Base-by-base conservation (phyloP, 2,888 invertebrate species). In the Caenorhabditis sp. region DNA sequence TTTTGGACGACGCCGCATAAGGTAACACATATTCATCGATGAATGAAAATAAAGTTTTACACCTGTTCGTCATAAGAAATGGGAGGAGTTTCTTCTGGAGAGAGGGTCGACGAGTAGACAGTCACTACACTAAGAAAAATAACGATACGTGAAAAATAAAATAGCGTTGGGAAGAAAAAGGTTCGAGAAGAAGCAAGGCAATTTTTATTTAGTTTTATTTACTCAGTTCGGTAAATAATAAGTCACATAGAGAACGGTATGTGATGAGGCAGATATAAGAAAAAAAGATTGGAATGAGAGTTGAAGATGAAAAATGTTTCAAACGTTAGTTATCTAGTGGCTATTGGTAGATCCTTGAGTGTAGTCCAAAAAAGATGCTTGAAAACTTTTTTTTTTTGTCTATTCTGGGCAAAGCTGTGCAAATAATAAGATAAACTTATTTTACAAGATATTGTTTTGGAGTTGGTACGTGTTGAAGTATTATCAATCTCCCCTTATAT, bases 211-310 rank as follows among this genome's bases (percentile, higher is more conserved):
- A 23, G 51, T 23, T 6, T 12, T 69, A 57, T 69, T 69, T 69
- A 64, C 63, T 60, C 69, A 69, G 69, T 69, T 63, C 55, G 31
- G 54, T 59, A 69, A 69, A 69, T 57, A 69, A 43, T 59, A n/a
- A 51, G n/a, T 51, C 6, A 23, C 19, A 21, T 12, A 19, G 51
- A 51, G 51, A 23, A 51, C 21, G 36, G 49, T 49, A 23, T 26
- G 17, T 58, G 59, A 58, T 27, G 59, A 31, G 59, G 36, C n/a
- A 57, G 31, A 57, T 8, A 57, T 21, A 57, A 27, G 19, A 24
- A 3, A 36, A 23, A 27, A 19, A 57, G 19, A n/a, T 26, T 24
- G 24, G n/a, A 55, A 17, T 10, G 14, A 43, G 14, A 43, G n/a
- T n/a, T n/a, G n/a, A 43, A 43, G 5, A 43, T 5, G 3, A 10